Evolutionary conservation across 1,140 invertebrate species (phyloP).

Genomic region (Neelides sp.): DNA sequence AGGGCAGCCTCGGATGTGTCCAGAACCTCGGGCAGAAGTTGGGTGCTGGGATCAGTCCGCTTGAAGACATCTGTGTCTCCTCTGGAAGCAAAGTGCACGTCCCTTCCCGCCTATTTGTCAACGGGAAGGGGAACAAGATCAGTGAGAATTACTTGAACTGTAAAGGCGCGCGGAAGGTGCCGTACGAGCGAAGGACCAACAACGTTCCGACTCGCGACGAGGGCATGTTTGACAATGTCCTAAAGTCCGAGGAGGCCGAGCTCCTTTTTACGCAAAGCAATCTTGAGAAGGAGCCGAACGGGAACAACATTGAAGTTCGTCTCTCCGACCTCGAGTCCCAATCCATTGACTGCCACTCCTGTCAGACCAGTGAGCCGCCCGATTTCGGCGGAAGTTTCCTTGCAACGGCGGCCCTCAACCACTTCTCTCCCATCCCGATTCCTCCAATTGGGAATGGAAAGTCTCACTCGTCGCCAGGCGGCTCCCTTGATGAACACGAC

Average conservation of each 20-base stretch:
- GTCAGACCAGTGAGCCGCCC: conserved; percentile 1
- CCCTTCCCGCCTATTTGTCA: no score
- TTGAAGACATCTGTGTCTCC: background rate
- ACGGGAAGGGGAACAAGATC: background rate
- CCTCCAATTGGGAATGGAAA: background rate
- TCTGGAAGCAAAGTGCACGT: background rate
- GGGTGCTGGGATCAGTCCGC: conserved; percentile 14
- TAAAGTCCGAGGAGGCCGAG: background rate
- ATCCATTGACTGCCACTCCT: conserved; percentile 2
- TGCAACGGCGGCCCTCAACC: background rate
- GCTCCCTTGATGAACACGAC: conserved; percentile 28
- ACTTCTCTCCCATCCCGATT: background rate
- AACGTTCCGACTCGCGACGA: background rate
- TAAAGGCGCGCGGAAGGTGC: background rate
- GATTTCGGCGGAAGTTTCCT: background rate
- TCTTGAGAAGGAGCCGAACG: conserved; percentile 21
- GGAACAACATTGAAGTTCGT: conserved; percentile 21
- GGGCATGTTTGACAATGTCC: conserved; percentile 13
- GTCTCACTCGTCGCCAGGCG: conserved; percentile 26
- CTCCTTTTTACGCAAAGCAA: background rate
- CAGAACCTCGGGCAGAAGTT: no score
- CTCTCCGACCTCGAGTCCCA: background rate
- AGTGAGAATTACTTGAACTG: background rate
- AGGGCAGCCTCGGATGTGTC: no score
- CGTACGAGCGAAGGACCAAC: background rate